Base-by-base conservation (phyloP, 64 coral and sea anemone genomes). In the Dendronephthya gigantea region DNA sequence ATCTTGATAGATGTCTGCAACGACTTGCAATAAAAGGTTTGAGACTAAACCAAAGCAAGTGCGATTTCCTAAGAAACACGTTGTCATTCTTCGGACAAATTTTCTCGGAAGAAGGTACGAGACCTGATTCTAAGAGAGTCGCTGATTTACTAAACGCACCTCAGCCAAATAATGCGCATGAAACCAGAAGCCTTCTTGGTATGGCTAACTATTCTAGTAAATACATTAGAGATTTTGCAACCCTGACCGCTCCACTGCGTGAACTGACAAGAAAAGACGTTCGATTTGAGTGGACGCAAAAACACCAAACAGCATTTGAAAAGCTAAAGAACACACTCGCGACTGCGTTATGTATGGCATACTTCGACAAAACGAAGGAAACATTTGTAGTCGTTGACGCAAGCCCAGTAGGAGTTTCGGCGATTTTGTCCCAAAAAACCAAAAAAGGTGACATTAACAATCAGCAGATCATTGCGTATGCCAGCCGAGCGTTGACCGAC, bases 81-180 rank as follows among this genome's bases (percentile, higher is more conserved):
- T 52, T 90, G 82, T 66, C 82, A 48, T 90, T 90, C 16, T 68
- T 90, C 33, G 89, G 84, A 19, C 72, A 85, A 41, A 32, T 85
- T 4, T 90, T 90, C 83, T 76, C 83, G 1, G 56, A 90, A 51
- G 76, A 90, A 48, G 88, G 83, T 33, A 76, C 84, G 27, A 62
- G 83, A 25, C 58, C 58, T 30, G 58, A 66, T 66, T 17, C 58
- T n/a, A 66, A 66, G 29, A 66, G 29, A 66, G 58, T 45, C 4
- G 41, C 41, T 45, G 41, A 45, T 45, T 11, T 45, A 45, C 11
- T 45, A 45, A 45, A 45, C 11, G 41, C 41, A 45, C 4, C 41
- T 45, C 41, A 45, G 11, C 41, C 41, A 45, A 45, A 45, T 45
- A 45, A 45, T 45, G 41, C 41, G 41, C 41, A 45, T 11, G 41